Conservation (phyloP, 2,888 invertebrate species). For the Perdita meconis region DNA sequence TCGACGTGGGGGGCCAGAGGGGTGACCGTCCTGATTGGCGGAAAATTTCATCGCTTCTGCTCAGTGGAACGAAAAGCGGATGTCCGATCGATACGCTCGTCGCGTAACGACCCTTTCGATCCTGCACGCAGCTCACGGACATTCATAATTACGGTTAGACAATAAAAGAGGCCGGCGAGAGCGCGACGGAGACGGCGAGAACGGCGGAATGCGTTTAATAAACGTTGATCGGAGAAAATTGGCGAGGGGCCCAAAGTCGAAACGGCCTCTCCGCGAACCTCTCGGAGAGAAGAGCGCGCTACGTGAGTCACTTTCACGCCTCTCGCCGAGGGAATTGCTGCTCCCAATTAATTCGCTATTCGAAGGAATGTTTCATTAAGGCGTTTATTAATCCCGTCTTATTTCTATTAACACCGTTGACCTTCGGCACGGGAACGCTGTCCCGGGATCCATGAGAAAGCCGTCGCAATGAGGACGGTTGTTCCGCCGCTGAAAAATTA, state of each 20-base stretch:
- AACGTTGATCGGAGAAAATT: conserved; percentile 70
- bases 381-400: conserved; percentile 80
- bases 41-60: conserved; percentile 10
- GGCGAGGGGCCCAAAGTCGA: conserved; percentile 61
- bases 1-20: neutral
- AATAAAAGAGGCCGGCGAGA: conserved; percentile 38
- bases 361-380: conserved; percentile 78
- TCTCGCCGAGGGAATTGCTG: conserved; percentile 71
- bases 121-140: conserved; percentile 53
- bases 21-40: neutral
- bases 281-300: conserved; percentile 40
- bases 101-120: conserved; percentile 33
- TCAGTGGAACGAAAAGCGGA: neutral
- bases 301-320: conserved; percentile 75
- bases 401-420: conserved; percentile 79
- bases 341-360: conserved; percentile 77
- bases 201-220: conserved; percentile 67
- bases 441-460: conserved; percentile 65
- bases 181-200: neutral
- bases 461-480: conserved; percentile 20
- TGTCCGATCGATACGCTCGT: conserved; percentile 20
- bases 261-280: conserved; percentile 57
- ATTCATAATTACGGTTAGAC: conserved; percentile 60
- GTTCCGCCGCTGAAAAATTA: conserved; percentile 59
- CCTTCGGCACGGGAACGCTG: conserved; percentile 69